phyloP scores from a whole-genome alignment of 2,888 invertebrate species.

The Catonia carolina region DNA sequence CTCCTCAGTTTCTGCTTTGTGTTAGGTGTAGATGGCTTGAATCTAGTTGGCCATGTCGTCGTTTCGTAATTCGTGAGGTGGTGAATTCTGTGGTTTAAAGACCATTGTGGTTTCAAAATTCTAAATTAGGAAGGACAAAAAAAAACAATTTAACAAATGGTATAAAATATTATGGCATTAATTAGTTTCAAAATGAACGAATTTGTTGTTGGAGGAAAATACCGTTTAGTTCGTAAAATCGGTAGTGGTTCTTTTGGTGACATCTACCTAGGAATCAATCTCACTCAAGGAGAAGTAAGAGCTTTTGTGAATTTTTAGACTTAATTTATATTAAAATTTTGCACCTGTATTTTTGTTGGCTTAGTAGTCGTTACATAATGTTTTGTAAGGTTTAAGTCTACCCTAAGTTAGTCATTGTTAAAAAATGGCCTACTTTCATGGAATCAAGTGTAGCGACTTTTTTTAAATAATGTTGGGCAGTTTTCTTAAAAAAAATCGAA shows the following conservation, averaged over 20 bases:
- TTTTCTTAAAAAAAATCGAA: no score
- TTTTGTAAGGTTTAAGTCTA: no score
- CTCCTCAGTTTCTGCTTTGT: slow-evolving; percentile 9
- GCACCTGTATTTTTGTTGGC: no score
- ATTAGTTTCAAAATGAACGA: slow-evolving; percentile 49
- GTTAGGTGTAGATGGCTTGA: slow-evolving; percentile 8
- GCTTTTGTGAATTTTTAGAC: no score
- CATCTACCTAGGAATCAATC: slow-evolving; percentile 92
- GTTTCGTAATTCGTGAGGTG: slow-evolving; percentile 10
- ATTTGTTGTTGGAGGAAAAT: slow-evolving; percentile 85
- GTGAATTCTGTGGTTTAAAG: neutral
- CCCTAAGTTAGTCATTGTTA: no score
- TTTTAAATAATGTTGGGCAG: no score
- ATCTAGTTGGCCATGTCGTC: slow-evolving; percentile 8
- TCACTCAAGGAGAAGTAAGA: slow-evolving; percentile 79
- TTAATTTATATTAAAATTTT: no score
- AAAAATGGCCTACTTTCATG: no score
- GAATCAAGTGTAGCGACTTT: no score
- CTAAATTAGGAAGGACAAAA: slow-evolving; percentile 2
- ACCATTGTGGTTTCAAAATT: slow-evolving; percentile 4
- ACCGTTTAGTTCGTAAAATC: slow-evolving; percentile 92
- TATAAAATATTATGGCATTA: slow-evolving; percentile 30
- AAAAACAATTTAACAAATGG: slow-evolving; percentile 3
- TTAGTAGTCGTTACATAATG: no score
- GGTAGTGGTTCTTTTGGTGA: slow-evolving; percentile 99